Conservation (phyloP, 92 coral and sea anemone genomes). For the Umimayanthus chanpuru region DNA sequence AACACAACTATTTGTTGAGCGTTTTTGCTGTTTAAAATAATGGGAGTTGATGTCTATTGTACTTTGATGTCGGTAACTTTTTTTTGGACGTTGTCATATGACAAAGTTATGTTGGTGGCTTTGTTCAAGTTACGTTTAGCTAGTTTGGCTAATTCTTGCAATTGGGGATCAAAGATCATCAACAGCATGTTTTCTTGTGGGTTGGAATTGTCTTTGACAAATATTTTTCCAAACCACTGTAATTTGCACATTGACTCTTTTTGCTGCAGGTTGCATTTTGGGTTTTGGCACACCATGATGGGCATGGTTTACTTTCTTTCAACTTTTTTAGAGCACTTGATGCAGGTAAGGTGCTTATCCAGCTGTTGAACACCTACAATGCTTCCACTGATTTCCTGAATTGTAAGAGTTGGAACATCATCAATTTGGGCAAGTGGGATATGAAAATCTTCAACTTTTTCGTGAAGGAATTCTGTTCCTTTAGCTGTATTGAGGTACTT, state of each 20-base stretch:
- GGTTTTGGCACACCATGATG: conserved; percentile 25
- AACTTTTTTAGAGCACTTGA: conserved; percentile 21
- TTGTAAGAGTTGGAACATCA: conserved; percentile 6
- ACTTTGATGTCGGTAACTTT: too few species aligned
- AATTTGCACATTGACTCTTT: conserved; percentile 1
- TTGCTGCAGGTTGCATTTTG: conserved; percentile 16
- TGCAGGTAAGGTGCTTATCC: conserved; percentile 24
- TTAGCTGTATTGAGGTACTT: conserved; percentile 34
- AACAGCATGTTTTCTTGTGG: too few species aligned
- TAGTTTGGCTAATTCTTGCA: too few species aligned
- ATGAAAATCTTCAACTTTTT: background rate
- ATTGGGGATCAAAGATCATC: too few species aligned
- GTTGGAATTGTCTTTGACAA: too few species aligned
- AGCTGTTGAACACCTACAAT: conserved; percentile 25
- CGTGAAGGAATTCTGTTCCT: conserved; percentile 8
- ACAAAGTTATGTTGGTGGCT: too few species aligned
- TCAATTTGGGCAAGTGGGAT: conserved; percentile 6
- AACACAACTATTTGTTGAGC: too few species aligned
- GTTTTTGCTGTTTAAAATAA: too few species aligned
- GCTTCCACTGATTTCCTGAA: background rate
- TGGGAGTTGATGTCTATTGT: too few species aligned
- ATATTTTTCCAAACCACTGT: conserved; percentile 11
- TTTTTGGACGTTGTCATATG: too few species aligned
- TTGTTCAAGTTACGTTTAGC: too few species aligned
- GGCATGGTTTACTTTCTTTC: conserved; percentile 6